A percentile compares a stretch with the other conserved stretches of the same genome.
Conservation (phyloP, 2,888 invertebrate species). For the Drosophila leonis region DNA sequence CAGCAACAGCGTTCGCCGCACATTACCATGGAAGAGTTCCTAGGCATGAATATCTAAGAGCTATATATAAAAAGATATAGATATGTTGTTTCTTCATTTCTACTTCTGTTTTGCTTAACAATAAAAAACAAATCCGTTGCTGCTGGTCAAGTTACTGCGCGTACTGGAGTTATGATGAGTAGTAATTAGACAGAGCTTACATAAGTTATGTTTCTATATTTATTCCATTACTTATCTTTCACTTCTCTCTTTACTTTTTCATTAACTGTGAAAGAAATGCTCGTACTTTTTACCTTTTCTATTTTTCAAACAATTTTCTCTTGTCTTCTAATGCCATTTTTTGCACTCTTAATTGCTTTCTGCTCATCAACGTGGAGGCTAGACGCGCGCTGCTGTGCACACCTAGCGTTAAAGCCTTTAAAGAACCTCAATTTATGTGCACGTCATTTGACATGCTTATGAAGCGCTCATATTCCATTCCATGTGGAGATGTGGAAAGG, state of each 20-base stretch:
- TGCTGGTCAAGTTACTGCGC: not conserved
- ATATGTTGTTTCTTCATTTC: not conserved
- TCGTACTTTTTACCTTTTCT: not conserved
- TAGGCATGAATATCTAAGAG: slow-evolving; percentile 33
- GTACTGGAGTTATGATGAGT: not conserved
- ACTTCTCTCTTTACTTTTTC: not conserved
- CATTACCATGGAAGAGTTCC: slow-evolving; percentile 90
- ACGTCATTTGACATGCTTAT: slow-evolving; percentile 37
- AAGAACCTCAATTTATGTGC: slow-evolving; percentile 43
- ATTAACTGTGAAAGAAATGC: not conserved
- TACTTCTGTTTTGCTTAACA: not conserved
- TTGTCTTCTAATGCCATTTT: slow-evolving; percentile 3
- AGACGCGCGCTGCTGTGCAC: not conserved
- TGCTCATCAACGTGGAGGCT: slow-evolving; percentile 7
- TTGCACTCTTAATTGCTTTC: slow-evolving; percentile 47
- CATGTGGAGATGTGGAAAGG: slow-evolving; percentile 10
- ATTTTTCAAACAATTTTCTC: not conserved
- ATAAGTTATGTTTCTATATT: not conserved
- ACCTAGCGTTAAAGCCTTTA: slow-evolving; percentile 31
- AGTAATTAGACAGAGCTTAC: not conserved
- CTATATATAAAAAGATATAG: not conserved
- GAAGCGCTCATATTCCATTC: slow-evolving; percentile 35
- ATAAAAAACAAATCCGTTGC: slow-evolving; percentile 12
- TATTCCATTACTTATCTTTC: not conserved
- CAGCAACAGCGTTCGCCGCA: slow-evolving; percentile 93